phyloP scores from a whole-genome alignment of 2,113 vertebrate genomes.

The Hippocampus comes region DNA sequence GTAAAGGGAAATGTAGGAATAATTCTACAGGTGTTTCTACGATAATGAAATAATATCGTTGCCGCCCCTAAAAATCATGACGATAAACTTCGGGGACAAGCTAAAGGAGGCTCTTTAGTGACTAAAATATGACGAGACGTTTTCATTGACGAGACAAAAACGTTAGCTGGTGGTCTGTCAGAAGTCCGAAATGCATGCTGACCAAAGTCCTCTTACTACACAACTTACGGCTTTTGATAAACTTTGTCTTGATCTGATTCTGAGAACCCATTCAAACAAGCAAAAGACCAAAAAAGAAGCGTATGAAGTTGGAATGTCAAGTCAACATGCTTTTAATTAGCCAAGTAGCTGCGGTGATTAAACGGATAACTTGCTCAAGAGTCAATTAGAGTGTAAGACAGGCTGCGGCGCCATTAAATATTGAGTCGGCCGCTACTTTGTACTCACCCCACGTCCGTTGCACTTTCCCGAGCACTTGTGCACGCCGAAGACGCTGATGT shows the following conservation, averaged over 20 bases:
- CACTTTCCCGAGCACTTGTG: conserved; percentile 85
- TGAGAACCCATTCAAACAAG: neutral
- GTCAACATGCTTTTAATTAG: neutral
- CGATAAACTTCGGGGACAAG: no score
- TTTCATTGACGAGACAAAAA: no score
- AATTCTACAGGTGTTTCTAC: no score
- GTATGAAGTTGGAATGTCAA: neutral
- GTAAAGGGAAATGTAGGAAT: no score
- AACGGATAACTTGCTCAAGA: neutral
- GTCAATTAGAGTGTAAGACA: neutral
- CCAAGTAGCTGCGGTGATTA: neutral
- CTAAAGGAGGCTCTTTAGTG: no score
- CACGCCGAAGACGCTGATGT: conserved; percentile 87
- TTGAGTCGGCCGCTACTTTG: neutral
- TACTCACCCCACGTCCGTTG: conserved; percentile 86
- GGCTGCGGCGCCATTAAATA: conserved; percentile 1
- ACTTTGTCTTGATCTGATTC: neutral
- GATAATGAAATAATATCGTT: no score
- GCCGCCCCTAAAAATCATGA: no score
- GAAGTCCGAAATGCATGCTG: no score
- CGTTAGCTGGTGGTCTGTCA: no score
- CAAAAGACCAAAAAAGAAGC: neutral
- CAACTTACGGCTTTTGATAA: neutral
- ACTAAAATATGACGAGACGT: no score
- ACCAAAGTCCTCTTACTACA: no score